Base-by-base conservation (phyloP, 2,888 invertebrate species). In the Drosophila neoperkinsi region DNA sequence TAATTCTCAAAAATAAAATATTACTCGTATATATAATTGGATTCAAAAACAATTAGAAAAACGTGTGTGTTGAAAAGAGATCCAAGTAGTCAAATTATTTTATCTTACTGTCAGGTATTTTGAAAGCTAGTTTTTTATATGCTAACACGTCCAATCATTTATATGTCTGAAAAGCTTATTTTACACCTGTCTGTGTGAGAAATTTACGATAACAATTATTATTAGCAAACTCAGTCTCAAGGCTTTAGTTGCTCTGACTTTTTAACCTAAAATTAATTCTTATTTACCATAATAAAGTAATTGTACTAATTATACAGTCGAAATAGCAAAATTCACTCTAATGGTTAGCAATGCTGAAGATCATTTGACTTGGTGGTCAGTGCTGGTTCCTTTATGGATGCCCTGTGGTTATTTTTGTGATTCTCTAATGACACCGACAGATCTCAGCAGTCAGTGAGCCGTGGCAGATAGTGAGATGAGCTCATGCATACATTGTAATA, bases 401-500 rank as follows among this genome's bases (percentile, higher is more conserved):
- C 63, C 59, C 62, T 62, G 41, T 28, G 33, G 68, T 38, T 60
- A 60, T 69, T 63, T 46, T 66, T 38, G 46, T 51, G 69, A 55
- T 53, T 50, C 55, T 67, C 64, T 76, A 69, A 79, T 76, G 64
- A 73, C 64, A 63, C 56, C 31, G 53, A 33, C 46, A 33, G 18
- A 38, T 56, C 43, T 34, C 21, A 49, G 28, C 41, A 56, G 56
- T 50, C 59, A 21, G 49, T 46, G 36, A 55, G 41, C 34, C 31
- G 59, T 61, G 64, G 51, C 25, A 56, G 49, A 49, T 38, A 60
- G 28, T 34, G 28, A 50, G 70, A 59, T 74, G 56, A 73, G 60
- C 57, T 53, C 66, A 73, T 61, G 62, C 63, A 64, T 71, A 66
- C 79, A 73, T 77, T 73, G 72, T 76, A 77, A 80, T 80, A 71